Percentiles rank a stretch among this genome's conserved stretches.
Evolutionary conservation across 1,140 invertebrate species (phyloP).

Genomic region (Triops longicaudatus): DNA sequence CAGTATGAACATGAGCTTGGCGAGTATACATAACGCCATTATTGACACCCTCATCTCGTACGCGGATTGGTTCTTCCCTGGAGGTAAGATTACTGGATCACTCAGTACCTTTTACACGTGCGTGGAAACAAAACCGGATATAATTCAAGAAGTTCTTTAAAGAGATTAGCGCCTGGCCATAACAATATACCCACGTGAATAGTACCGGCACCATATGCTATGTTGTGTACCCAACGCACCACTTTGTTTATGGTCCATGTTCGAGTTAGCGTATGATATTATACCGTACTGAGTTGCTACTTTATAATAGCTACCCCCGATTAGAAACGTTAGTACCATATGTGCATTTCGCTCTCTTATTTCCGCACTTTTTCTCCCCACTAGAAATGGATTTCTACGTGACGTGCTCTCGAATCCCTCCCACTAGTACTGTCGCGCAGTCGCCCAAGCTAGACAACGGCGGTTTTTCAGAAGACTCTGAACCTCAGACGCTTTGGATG

Average conservation of each 20-base stretch:
- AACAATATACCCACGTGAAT: too few relatives aligned
- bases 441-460: slow-evolving; percentile 19
- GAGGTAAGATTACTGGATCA: slow-evolving; percentile 37
- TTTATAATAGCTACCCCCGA: too few relatives aligned
- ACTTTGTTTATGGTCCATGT: too few relatives aligned
- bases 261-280: too few relatives aligned
- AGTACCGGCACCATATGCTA: too few relatives aligned
- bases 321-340: background rate
- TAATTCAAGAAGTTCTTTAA: too few relatives aligned
- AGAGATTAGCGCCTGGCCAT: too few relatives aligned
- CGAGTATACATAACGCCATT: slow-evolving; percentile 67
- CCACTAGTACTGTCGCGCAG: background rate
- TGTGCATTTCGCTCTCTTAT: background rate
- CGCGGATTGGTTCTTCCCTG: slow-evolving; percentile 77
- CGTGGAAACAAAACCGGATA: background rate
- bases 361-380: slow-evolving; percentile 18
- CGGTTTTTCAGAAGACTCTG: slow-evolving; percentile 19
- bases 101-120: slow-evolving; percentile 16
- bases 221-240: too few relatives aligned
- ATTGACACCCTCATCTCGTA: slow-evolving; percentile 78
- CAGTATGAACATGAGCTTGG: slow-evolving; percentile 76
- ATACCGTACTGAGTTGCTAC: too few relatives aligned
- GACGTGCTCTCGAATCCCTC: slow-evolving; percentile 31
- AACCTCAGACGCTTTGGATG: background rate
- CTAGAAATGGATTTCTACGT: slow-evolving; percentile 35